Evolutionary conservation across 2,797 vertebrate species (phyloP).

Genomic region (Micromesistius poutassou): DNA sequence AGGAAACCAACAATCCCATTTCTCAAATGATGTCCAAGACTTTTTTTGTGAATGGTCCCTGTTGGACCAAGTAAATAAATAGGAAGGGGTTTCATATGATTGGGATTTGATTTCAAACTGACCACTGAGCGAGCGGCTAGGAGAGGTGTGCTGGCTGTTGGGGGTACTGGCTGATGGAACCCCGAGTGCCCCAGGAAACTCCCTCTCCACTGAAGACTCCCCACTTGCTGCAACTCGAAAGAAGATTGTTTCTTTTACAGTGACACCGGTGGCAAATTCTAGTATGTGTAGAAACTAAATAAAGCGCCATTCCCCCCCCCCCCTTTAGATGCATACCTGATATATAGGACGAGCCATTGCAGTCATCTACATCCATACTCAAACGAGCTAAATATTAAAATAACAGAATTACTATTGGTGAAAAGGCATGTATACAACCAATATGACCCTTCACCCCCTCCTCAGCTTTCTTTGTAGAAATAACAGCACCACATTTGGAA

Average conservation of each 20-base stretch:
- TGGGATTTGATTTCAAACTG: constrained; percentile 41
- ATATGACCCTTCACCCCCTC: not conserved
- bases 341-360: constrained; percentile 88
- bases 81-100: not conserved
- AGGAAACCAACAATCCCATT: constrained; percentile 19
- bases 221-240: constrained; percentile 79
- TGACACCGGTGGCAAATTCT: constrained; percentile 16
- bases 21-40: not conserved
- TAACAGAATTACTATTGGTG: constrained; percentile 27
- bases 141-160: constrained; percentile 93
- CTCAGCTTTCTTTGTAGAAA: not conserved
- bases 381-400: constrained; percentile 72
- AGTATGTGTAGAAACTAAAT: not conserved
- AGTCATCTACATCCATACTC: constrained; percentile 95
- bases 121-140: constrained; percentile 92
- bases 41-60: too few relatives aligned
- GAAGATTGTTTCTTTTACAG: constrained; percentile 2
- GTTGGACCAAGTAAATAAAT: not conserved
- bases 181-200: constrained; percentile 87
- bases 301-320: not conserved
- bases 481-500: not conserved
- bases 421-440: not conserved
- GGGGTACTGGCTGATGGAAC: constrained; percentile 92
- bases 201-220: constrained; percentile 95
- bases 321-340: constrained; percentile 73